A percentile compares a stretch with the other conserved stretches of the same genome.
phyloP scores from a whole-genome alignment of 2,113 vertebrate genomes.

The Aythya baeri region DNA sequence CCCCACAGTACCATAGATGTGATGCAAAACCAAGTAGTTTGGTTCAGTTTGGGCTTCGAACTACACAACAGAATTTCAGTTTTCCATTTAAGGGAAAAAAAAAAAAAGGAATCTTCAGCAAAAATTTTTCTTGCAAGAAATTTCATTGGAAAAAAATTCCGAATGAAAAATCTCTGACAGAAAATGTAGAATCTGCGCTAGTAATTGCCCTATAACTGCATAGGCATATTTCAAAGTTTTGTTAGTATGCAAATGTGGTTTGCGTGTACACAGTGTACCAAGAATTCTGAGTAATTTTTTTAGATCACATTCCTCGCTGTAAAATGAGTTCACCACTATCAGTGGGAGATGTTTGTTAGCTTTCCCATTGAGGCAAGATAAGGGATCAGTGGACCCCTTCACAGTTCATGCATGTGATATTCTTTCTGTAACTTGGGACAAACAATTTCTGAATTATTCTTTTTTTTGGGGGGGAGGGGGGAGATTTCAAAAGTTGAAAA shows the following conservation, averaged over 20 bases:
- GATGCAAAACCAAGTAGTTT: not conserved
- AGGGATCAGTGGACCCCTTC: not conserved
- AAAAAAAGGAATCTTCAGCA: not conserved
- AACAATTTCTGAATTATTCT: not conserved
- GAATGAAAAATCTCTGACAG: not conserved
- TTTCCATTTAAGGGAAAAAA: not conserved
- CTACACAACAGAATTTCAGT: not conserved
- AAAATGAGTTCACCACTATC: not conserved
- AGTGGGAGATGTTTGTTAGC: not conserved
- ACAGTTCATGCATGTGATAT: not conserved
- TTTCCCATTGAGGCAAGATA: not conserved
- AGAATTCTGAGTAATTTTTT: not conserved
- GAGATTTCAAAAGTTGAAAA: not conserved
- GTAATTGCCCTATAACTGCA: not conserved
- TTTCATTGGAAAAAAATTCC: not conserved
- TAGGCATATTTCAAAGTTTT: not conserved
- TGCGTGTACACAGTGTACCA: not conserved
- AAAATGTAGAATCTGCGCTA: not conserved
- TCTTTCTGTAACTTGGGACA: not conserved
- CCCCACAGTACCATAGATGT: not conserved
- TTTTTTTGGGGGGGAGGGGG: accelerated
- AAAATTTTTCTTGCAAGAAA: not conserved
- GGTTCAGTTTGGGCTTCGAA: not conserved
- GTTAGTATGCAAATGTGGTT: not conserved
- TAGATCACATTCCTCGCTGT: not conserved